These are phyloP conservation scores for Lasioglossum villosulum DNA, from an alignment of 2,888 invertebrate species.

Conservation along the genomic window DNA sequence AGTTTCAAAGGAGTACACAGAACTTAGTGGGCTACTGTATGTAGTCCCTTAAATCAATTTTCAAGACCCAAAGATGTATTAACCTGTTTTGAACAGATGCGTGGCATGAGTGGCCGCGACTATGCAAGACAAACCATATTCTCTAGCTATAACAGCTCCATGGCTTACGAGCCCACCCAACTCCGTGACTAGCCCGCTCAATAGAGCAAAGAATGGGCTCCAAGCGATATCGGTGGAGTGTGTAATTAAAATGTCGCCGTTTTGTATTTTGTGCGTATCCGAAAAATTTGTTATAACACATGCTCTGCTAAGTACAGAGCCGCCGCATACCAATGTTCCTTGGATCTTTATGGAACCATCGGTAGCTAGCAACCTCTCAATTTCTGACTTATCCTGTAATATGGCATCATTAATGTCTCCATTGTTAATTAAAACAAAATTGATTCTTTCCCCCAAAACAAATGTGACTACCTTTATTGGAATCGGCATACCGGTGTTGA, in stretches of 20 bases:
- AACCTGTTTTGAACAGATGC: slow-evolving; percentile 88
- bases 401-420: neutral
- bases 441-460: neutral
- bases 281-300: slow-evolving; percentile 89
- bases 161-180: slow-evolving; percentile 93
- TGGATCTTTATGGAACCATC: slow-evolving; percentile 74
- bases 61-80: neutral
- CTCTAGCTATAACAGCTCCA: slow-evolving; percentile 93
- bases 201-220: slow-evolving; percentile 93
- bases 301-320: slow-evolving; percentile 89
- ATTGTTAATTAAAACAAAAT: neutral
- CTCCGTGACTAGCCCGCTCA: slow-evolving; percentile 92
- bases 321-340: slow-evolving; percentile 91
- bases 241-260: slow-evolving; percentile 91
- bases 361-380: neutral
- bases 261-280: slow-evolving; percentile 86
- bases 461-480: slow-evolving; percentile 70
- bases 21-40: neutral
- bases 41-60: neutral
- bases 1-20: neutral
- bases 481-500: slow-evolving; percentile 85
- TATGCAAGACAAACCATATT: slow-evolving; percentile 93
- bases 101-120: slow-evolving; percentile 91
- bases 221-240: slow-evolving; percentile 93
- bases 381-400: slow-evolving; percentile 31